Base-by-base conservation (phyloP, 2,888 invertebrate species). In the Dryococelus australis region DNA sequence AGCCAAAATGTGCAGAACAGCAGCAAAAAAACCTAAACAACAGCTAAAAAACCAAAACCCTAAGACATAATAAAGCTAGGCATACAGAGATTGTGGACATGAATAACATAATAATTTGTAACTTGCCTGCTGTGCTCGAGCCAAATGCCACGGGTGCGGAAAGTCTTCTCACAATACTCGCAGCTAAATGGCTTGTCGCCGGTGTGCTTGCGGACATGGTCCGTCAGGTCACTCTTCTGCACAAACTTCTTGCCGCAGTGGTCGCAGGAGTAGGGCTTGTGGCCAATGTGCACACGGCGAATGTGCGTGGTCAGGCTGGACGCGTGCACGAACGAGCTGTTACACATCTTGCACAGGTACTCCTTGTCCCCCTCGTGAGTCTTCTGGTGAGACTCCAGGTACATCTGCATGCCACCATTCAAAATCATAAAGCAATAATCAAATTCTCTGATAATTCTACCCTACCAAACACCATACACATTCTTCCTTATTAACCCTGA, bases 101-200 rank as follows among this genome's bases (percentile, higher is more conserved):
- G 47, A 13, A 47, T 47, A 47, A 16, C 47, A 47, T 16, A 47
- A 47, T 13, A 10, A 47, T 6, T 10, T 47, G 47, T 47, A 47
- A 43, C 53, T 85, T 27, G 89, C 90, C 89, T 88, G 87, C 92
- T 88, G 88, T 93, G 93, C 79, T 92, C 93, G 86, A 91, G 91
- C 43, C 92, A 90, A 90, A 92, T 91, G 85, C 92, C 91, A 84
- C 91, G 90, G 12, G 92, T 92, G 86, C 93, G 91, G 91, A 93
- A 93, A n/a, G 90, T 88, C 88, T 91, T 92, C 0, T 91, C 90
- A 88, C 93, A 93, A 27, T 91, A 84, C 47, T 87, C 84, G 47
- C 88, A 88, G n/a, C 51, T 26, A 84, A 79, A 88, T n/a, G 88
- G 88, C 10, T 84, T 86, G 53, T 88, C 88, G 27, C 87, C 88